Percentiles rank a stretch among this genome's conserved stretches.
Evolutionary conservation across 2,888 invertebrate species (phyloP).

Genomic region (Invenusta paracnida): DNA sequence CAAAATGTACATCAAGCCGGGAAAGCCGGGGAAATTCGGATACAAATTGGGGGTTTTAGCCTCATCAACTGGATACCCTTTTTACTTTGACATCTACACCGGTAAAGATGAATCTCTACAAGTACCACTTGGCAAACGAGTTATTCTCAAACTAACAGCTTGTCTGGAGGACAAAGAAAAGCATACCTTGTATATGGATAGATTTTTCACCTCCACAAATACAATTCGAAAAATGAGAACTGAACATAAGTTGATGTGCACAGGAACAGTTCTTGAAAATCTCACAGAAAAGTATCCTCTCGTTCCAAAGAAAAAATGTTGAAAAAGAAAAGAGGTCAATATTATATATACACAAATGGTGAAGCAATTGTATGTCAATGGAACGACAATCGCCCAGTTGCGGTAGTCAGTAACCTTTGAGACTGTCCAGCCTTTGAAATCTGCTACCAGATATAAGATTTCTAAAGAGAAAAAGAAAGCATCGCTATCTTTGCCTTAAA

Average conservation of each 20-base stretch:
- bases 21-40: conserved; percentile 49
- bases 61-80: conserved; percentile 30
- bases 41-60: conserved; percentile 47
- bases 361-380: not conserved
- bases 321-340: not conserved
- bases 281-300: not conserved
- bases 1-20: conserved; percentile 47
- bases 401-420: not conserved
- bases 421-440: not conserved
- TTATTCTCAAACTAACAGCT: not conserved
- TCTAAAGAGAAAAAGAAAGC: no score
- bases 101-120: not conserved
- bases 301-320: not conserved
- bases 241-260: not conserved
- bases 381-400: not conserved
- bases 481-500: no score
- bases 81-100: conserved; percentile 25
- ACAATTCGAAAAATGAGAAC: not conserved
- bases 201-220: not conserved
- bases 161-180: not conserved
- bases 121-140: not conserved
- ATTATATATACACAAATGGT: not conserved
- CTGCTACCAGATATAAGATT: not conserved
- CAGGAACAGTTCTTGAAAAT: not conserved
- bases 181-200: no score